phyloP scores from a whole-genome alignment of 2,113 vertebrate genomes.

The Hemiprocne comata region DNA sequence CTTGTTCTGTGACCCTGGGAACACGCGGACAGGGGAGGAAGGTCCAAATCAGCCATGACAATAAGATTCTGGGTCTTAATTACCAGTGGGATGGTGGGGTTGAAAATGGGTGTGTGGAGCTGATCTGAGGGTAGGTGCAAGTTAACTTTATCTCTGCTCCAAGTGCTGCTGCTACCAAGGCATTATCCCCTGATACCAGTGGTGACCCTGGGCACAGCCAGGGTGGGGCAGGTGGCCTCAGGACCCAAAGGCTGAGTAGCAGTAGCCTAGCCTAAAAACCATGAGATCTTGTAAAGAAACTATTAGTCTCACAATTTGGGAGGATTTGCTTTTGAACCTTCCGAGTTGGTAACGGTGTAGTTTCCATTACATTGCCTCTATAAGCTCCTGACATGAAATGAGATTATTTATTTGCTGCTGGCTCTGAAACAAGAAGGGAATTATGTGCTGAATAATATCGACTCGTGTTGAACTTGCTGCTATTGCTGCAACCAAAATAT shows the following conservation, averaged over 20 bases:
- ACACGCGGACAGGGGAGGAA: accelerated
- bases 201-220: neutral
- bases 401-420: neutral
- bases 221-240: neutral
- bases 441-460: neutral
- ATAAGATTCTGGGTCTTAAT: too few relatives aligned
- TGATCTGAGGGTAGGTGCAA: neutral
- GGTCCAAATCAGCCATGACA: accelerated
- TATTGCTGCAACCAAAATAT: accelerated
- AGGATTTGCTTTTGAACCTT: neutral
- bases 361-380: neutral
- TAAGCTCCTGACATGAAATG: neutral
- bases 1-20: accelerated
- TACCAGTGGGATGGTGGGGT: accelerated
- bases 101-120: neutral
- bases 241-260: neutral
- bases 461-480: neutral
- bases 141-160: neutral
- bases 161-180: neutral
- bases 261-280: neutral
- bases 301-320: neutral
- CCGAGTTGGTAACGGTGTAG: neutral
- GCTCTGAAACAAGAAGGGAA: neutral
- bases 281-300: neutral
- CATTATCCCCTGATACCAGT: too few relatives aligned